Evolutionary conservation across 2,888 invertebrate genomes (phyloP), one percentile per base, ranked within the genome.

Genomic region (Drosophila borealis): DNA sequence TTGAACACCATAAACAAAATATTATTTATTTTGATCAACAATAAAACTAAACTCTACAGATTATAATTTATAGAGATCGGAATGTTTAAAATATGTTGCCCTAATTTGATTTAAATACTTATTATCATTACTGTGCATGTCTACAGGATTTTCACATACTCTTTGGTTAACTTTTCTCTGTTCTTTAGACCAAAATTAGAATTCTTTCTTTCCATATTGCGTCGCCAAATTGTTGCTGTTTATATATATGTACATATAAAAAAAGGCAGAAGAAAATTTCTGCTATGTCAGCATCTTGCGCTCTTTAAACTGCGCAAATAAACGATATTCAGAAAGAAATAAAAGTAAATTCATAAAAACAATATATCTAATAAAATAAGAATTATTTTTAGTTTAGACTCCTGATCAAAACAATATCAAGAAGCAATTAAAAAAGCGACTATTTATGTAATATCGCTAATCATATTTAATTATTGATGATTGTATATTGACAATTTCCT

Each of bases 401-500:
- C 13, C 33, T 49, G 11, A 9, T 13, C 8, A 46, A 14, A 14
- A 34, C 17, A 17, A 50, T 50, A 14, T 36, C 51, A 5, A 51
- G 5, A 50, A 19, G 13, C 25, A 48, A 44, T 44, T 17, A 21
- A 48, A n/a, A 50, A 36, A 17, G 4, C 34, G 10, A 9, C 13
- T 46, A 42, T 41, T 49, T 50, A 37, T 42, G 21, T 42, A 49
- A 14, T 33, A 37, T 6, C 14, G 19, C 45, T 53, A 61, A 48
- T 57, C 37, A 44, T 17, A 61, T 41, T 51, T 61, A 72, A 72
- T 68, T 64, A 49, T 11, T 25, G 13, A 44, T 33, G 39, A 37
- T 60, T 65, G 17, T 56, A 5, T 50, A 55, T 51, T 54, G 37
- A 29, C 53, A 59, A 53, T 59, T 76, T 76, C 61, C 64, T 53